These are phyloP conservation scores for Tachina fera DNA, from an alignment of 2,888 invertebrate species.

Conservation along the genomic window DNA sequence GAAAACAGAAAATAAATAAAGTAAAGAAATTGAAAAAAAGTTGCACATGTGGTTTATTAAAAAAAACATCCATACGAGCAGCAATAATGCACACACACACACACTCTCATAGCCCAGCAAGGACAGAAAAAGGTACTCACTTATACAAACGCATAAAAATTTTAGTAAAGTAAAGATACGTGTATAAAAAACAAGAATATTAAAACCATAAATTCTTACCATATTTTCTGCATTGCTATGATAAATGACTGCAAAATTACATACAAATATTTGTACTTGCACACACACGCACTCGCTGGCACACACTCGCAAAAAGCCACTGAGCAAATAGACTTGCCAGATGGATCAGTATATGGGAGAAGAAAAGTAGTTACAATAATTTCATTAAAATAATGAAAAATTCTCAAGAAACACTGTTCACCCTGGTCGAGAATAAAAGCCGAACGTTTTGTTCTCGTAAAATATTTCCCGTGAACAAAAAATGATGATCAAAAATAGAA, in stretches of 20 bases:
- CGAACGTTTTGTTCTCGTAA: too few relatives aligned
- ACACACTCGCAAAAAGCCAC: neutral
- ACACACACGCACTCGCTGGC: neutral
- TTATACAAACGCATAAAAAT: slow-evolving; percentile 11
- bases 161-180: slow-evolving; percentile 24
- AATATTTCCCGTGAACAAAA: too few relatives aligned
- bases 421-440: too few relatives aligned
- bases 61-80: slow-evolving; percentile 51
- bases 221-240: slow-evolving; percentile 80
- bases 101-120: neutral
- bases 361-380: too few relatives aligned
- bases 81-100: neutral
- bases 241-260: slow-evolving; percentile 82
- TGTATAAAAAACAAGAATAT: neutral
- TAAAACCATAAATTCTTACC: slow-evolving; percentile 78
- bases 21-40: slow-evolving; percentile 35
- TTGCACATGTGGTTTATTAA: slow-evolving; percentile 55
- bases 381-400: too few relatives aligned
- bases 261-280: slow-evolving; percentile 71
- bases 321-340: too few relatives aligned
- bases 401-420: too few relatives aligned
- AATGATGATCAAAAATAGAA: too few relatives aligned
- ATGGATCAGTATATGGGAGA: too few relatives aligned
- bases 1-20: neutral
- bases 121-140: neutral